phyloP scores from a whole-genome alignment of 2,797 vertebrate genomes.

The Lophius americanus region DNA sequence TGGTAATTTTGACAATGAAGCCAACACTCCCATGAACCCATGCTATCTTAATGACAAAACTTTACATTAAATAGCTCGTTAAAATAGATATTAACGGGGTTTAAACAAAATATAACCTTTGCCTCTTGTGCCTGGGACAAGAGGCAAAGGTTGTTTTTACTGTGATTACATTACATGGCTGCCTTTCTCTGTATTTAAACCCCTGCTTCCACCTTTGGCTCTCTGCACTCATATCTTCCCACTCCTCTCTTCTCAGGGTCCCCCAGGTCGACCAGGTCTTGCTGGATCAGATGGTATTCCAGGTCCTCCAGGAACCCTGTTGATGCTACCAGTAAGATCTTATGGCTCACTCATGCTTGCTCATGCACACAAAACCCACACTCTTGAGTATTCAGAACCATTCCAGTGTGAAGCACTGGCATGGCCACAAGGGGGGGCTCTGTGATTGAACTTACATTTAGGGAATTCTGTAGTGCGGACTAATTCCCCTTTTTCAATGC shows the following conservation, averaged over 20 bases:
- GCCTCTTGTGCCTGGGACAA: slow-evolving; percentile 35
- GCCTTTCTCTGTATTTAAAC: slow-evolving; percentile 4
- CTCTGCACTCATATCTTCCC: neutral
- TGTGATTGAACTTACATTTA: slow-evolving; percentile 67
- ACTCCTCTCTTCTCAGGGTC: slow-evolving; percentile 78
- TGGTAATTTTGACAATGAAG: too few species aligned
- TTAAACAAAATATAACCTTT: slow-evolving; percentile 25
- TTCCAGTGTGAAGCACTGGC: slow-evolving; percentile 30
- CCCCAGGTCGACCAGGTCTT: slow-evolving; percentile 86
- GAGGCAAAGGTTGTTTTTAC: slow-evolving; percentile 41
- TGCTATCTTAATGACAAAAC: slow-evolving; percentile 7
- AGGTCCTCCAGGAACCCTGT: slow-evolving; percentile 87
- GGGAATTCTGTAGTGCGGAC: slow-evolving; percentile 39
- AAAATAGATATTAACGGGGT: slow-evolving; percentile 10
- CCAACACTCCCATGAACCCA: too few species aligned
- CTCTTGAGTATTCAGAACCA: neutral
- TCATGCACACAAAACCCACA: neutral
- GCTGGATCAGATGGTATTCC: slow-evolving; percentile 88
- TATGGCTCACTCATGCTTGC: slow-evolving; percentile 4
- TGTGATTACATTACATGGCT: slow-evolving; percentile 30
- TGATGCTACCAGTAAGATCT: slow-evolving; percentile 90
- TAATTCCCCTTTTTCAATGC: slow-evolving; percentile 35
- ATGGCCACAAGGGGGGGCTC: slow-evolving; percentile 76
- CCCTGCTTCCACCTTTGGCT: neutral
- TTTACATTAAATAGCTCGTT: slow-evolving; percentile 8